Base-by-base conservation (phyloP, 2,888 invertebrate genomes). In the Aporophyla lueneburgensis region DNA sequence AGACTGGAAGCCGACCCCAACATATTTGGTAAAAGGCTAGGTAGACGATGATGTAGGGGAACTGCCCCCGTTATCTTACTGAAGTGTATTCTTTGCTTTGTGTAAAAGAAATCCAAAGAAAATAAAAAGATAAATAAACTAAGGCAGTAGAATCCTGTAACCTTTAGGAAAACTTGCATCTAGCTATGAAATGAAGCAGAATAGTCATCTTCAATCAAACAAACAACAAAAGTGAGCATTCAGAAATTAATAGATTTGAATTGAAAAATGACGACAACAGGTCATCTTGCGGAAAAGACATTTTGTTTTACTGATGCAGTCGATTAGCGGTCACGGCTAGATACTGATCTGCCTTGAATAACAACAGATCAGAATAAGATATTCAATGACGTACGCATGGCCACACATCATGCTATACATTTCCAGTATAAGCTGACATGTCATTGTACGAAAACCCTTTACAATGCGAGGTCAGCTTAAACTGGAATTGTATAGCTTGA, bases 381-480 rank as follows among this genome's bases (percentile, higher is more conserved):
- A 78, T 78, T 51, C 43, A 40, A 33, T 56, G 51, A 51, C 19
- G 61, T 54, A 33, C 33, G 33, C 33, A 33, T 33, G 33, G 33
- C 33, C 33, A 33, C 33, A n/a, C n/a, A n/a, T n/a, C n/a, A n/a
- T n/a, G n/a, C n/a, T n/a, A n/a, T n/a, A n/a, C n/a, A 33, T 33
- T 33, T 33, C 33, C 33, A 1, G 33, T 33, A 33, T 33, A 2
- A 33, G 33, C 33, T 33, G 33, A 33, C 33, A 33, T 33, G 2
- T 33, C 33, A 33, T 33, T 33, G 33, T 33, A 33, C 33, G 33
- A 33, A 33, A 33, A 33, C 2, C 33, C 33, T 33, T 2, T 33
- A 33, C 33, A 33, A 33, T 33, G 33, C 33, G 33, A 33, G 33
- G 33, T 33, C 33, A 33, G 3, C 33, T 33, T 2, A 33, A 33